A percentile compares a stretch with the other conserved stretches of the same genome.
Conservation (phyloP, 2,797 vertebrate species). For the Rhinogobio ventralis region DNA sequence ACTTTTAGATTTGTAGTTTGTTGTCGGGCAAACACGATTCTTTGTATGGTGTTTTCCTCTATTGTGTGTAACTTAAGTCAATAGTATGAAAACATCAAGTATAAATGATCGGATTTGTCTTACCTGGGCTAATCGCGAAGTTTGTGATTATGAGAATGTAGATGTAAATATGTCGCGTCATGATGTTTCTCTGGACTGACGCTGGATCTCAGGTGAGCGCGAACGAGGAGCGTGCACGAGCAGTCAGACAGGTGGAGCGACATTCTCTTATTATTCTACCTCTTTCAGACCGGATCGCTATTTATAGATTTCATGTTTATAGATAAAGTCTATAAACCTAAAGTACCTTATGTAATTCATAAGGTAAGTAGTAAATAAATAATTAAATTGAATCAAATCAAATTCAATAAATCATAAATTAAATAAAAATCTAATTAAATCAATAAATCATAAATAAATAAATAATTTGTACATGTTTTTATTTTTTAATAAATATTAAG, state of each 20-base stretch:
- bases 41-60: not conserved
- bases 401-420: too few species aligned
- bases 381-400: too few species aligned
- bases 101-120: not conserved
- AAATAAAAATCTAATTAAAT: too few species aligned
- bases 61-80: not conserved
- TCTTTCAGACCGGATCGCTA: not conserved
- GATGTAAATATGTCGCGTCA: not conserved
- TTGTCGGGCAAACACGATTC: not conserved
- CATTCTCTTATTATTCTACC: not conserved
- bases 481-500: too few species aligned
- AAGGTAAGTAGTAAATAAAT: too few species aligned
- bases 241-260: slow-evolving; percentile 16
- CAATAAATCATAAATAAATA: too few species aligned
- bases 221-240: not conserved
- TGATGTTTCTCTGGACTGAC: not conserved
- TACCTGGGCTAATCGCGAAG: not conserved
- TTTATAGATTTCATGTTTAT: not conserved
- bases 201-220: not conserved
- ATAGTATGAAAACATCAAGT: not conserved
- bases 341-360: too few species aligned
- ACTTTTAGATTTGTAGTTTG: not conserved
- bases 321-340: not conserved
- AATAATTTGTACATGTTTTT: too few species aligned
- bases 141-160: not conserved